These are phyloP conservation scores for Rafetus swinhoei DNA, from an alignment of 2,113 vertebrate species.

Conservation along the genomic window DNA sequence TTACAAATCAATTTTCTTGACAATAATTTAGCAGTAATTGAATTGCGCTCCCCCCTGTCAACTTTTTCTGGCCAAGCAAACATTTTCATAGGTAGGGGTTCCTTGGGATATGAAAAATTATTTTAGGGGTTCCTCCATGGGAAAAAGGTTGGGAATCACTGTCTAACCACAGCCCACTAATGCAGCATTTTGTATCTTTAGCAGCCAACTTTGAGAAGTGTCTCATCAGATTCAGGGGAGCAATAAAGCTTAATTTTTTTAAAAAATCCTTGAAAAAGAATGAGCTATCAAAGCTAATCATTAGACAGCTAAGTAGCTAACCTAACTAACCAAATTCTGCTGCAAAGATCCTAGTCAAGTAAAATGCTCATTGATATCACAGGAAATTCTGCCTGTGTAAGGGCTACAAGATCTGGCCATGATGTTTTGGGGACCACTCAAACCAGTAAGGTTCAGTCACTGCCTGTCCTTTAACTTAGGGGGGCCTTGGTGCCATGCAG, in stretches of 20 bases:
- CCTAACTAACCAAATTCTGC: neutral
- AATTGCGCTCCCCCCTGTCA: too few relatives aligned
- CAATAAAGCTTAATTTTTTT: neutral
- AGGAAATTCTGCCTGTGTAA: neutral
- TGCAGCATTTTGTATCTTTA: neutral
- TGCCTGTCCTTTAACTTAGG: neutral
- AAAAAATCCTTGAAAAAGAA: neutral
- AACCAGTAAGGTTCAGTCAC: neutral
- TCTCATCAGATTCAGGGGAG: neutral
- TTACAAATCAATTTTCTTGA: too few relatives aligned
- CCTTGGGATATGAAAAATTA: too few relatives aligned
- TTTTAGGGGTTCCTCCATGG: too few relatives aligned
- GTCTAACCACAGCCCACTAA: neutral
- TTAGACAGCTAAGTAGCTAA: neutral
- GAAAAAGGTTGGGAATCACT: too few relatives aligned
- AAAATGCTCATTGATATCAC: neutral
- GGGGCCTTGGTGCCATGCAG: neutral
- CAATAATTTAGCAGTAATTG: too few relatives aligned
- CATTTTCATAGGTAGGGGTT: too few relatives aligned
- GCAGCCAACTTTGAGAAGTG: neutral
- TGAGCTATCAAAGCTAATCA: neutral
- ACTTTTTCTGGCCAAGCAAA: too few relatives aligned
- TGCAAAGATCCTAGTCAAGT: neutral
- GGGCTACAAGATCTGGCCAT: neutral
- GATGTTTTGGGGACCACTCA: neutral